Conservation (phyloP, 2,797 vertebrate genomes). For the Xyrichtys novacula region DNA sequence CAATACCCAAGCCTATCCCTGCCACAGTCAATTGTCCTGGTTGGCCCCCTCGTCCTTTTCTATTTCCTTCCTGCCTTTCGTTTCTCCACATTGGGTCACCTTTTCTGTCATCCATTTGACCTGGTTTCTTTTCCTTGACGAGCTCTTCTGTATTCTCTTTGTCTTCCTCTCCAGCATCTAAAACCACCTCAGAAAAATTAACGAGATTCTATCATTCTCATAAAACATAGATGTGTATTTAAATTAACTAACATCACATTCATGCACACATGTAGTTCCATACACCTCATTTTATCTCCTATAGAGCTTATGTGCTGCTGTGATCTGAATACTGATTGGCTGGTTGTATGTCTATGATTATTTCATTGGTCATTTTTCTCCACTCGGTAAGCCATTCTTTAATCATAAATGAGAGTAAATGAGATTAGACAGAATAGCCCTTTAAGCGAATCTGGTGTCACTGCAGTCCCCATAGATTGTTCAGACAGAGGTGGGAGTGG, state of each 20-base stretch:
- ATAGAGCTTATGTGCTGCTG: constrained; percentile 37
- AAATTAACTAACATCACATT: constrained; percentile 40
- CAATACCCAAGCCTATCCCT: too few relatives aligned
- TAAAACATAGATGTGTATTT: constrained; percentile 40
- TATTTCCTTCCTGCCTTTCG: too few relatives aligned
- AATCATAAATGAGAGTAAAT: constrained; percentile 74
- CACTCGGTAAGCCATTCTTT: constrained; percentile 61
- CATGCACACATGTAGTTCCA: constrained; percentile 18
- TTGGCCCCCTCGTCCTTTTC: too few relatives aligned
- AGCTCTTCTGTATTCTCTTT: background rate
- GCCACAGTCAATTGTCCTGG: too few relatives aligned
- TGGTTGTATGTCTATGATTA: constrained; percentile 39
- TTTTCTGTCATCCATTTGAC: constrained; percentile 15
- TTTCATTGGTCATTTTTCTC: constrained; percentile 67
- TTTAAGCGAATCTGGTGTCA: constrained; percentile 73
- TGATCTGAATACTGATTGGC: constrained; percentile 65
- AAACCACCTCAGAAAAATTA: constrained; percentile 39
- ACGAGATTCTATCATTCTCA: constrained; percentile 47
- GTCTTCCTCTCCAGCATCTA: constrained; percentile 12
- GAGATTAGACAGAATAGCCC: constrained; percentile 72
- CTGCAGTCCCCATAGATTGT: constrained; percentile 54
- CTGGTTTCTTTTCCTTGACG: constrained; percentile 26
- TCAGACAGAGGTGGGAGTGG: constrained; percentile 26
- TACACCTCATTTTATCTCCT: constrained; percentile 35
- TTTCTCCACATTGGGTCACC: constrained; percentile 23